Evolutionary conservation across 30 jellyfish, hydroid and myxozoan species (phyloP), one percentile per base, ranked within the genome.

Genomic region (Hydra vulgaris): DNA sequence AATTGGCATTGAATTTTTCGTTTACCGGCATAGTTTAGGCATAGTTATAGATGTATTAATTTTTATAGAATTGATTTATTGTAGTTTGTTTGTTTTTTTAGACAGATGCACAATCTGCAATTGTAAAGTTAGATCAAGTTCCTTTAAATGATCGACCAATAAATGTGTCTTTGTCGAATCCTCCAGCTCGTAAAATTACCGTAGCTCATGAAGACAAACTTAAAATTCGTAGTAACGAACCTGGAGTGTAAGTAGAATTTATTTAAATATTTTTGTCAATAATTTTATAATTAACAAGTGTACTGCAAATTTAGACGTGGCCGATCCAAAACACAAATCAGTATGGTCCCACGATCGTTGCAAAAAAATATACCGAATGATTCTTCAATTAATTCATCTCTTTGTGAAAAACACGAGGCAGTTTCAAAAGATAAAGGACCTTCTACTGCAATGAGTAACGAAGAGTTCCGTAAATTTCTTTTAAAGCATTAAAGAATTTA

Each of bases 81-180:
- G 15, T 54, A 27, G 3, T 7, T 8, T 20, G 25, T n/a, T 68
- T 53, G 21, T 24, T 0, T 53, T 23, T 70, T 55, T 54, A 91
- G 95, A 54, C 94, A 4, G 91, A 95, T 68, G 99, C 99, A 5
- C 27, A 90, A 17, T 72, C 90, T 7, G 99, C 99, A 22, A 89
- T 94, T 56, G 52, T 94, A 71, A 84, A 88, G 70, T 82, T 94
- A 54, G 96, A 94, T 78, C 86, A 82, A 19, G 78, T 79, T 15
- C 71, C 73, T 17, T 26, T 94, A 24, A 82, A 87, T 54, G 95
- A 76, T 22, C 85, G 96, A 19, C 87, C 84, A 21, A 82, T 94
- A 16, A 53, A 87, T 55, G 99, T 94, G 7, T 96, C 99, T 21
- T 56, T 94, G 66, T 94, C 99, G 15, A 94, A 94, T 25, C 97